Conservation (phyloP, 2,113 vertebrate genomes). For the Ploceus nigricollis region DNA sequence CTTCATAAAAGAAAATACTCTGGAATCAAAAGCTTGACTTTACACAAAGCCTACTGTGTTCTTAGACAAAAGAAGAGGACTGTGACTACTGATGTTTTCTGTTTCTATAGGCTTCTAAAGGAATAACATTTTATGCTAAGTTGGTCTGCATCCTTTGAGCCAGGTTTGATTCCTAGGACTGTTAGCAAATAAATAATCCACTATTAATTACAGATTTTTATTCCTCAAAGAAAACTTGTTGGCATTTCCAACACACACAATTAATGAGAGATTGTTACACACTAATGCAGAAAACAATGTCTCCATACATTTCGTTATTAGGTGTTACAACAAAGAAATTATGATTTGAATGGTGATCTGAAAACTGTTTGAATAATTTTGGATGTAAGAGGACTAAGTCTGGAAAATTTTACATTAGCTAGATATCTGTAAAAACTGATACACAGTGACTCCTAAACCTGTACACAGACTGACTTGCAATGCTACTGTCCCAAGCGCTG, state of each 20-base stretch:
- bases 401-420: background rate
- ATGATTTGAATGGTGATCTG: background rate
- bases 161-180: background rate
- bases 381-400: background rate
- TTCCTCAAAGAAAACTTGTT: background rate
- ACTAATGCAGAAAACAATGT: background rate
- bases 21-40: background rate
- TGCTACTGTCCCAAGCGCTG: background rate
- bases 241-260: background rate
- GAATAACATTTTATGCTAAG: background rate
- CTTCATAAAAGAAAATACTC: background rate
- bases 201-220: background rate
- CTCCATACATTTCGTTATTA: background rate
- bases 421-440: background rate
- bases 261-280: background rate
- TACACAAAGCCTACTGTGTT: slow-evolving; percentile 10
- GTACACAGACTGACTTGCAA: background rate
- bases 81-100: background rate
- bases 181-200: background rate
- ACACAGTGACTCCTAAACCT: background rate
- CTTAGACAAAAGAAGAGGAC: background rate
- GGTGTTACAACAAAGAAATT: background rate
- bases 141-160: background rate
- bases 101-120: background rate
- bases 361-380: background rate